Conservation (phyloP, 1,140 invertebrate genomes). For the Adelges cooleyi region DNA sequence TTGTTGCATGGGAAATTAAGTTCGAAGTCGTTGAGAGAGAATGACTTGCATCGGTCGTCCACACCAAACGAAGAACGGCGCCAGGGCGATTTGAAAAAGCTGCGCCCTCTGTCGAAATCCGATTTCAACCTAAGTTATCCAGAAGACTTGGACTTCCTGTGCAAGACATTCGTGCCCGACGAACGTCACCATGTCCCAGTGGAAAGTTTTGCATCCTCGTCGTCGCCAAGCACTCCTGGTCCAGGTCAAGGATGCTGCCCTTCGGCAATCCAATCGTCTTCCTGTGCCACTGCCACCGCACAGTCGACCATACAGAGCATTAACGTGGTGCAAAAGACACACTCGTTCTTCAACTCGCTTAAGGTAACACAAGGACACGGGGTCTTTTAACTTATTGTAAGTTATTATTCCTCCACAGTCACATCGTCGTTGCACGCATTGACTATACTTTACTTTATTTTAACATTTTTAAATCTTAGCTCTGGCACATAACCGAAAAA, state of each 20-base stretch:
- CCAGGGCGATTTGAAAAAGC: background rate
- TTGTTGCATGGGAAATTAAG: background rate
- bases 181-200: slow-evolving; percentile 7
- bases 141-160: background rate
- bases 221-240: slow-evolving; percentile 7
- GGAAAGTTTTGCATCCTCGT: slow-evolving; percentile 9
- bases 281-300: slow-evolving; percentile 33
- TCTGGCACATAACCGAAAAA: too few relatives aligned
- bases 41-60: background rate
- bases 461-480: too few relatives aligned
- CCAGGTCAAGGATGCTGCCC: slow-evolving; percentile 22
- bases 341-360: slow-evolving; percentile 56
- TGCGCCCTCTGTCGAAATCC: background rate
- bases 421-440: too few relatives aligned
- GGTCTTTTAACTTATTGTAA: too few relatives aligned
- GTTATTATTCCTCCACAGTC: background rate
- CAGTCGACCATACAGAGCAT: slow-evolving; percentile 38
- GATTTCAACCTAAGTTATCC: slow-evolving; percentile 13
- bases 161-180: background rate
- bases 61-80: background rate
- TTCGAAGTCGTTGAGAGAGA: background rate
- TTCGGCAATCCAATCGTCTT: slow-evolving; percentile 6
- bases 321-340: slow-evolving; percentile 55
- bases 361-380: slow-evolving; percentile 38
- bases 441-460: too few relatives aligned